These are phyloP conservation scores for Oophaga sylvatica DNA, from an alignment of 2,797 vertebrate genomes.

Conservation along the genomic window DNA sequence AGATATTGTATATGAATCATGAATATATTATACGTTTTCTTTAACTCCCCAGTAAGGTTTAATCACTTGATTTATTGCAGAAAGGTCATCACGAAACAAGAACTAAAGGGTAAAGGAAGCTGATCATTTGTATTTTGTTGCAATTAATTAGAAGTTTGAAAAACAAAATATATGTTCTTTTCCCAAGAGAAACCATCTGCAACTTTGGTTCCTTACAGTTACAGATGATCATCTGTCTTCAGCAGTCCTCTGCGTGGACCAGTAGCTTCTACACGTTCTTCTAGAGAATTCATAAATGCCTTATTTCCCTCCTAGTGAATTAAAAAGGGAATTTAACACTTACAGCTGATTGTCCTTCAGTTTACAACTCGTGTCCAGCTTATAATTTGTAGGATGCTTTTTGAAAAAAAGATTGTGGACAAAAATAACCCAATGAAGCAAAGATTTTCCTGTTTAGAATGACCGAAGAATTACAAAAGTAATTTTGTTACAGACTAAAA, in stretches of 20 bases:
- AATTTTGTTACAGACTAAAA: too few species aligned
- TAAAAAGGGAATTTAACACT: not conserved
- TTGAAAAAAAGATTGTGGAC: too few species aligned
- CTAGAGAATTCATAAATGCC: not conserved
- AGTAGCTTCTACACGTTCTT: not conserved
- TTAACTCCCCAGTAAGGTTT: not conserved
- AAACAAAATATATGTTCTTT: conserved; percentile 31
- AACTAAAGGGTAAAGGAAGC: conserved; percentile 35
- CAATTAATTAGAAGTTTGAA: conserved; percentile 20
- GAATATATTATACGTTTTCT: too few species aligned
- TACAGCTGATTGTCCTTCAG: too few species aligned
- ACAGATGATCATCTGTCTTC: not conserved
- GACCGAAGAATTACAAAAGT: too few species aligned
- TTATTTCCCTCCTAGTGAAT: not conserved
- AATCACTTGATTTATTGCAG: conserved; percentile 32
- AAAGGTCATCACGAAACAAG: conserved; percentile 5
- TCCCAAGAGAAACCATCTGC: conserved; percentile 26
- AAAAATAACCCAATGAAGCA: too few species aligned
- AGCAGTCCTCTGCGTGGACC: not conserved
- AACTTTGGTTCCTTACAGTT: not conserved
- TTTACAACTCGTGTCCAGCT: too few species aligned
- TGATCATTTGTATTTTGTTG: conserved; percentile 57
- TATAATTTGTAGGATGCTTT: too few species aligned
- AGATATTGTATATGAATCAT: not conserved
- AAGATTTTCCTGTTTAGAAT: too few species aligned